Percentiles rank a stretch among this genome's conserved stretches.
Evolutionary conservation across 2,797 vertebrate genomes (phyloP).

Genomic region (Ctenopoma multispine): DNA sequence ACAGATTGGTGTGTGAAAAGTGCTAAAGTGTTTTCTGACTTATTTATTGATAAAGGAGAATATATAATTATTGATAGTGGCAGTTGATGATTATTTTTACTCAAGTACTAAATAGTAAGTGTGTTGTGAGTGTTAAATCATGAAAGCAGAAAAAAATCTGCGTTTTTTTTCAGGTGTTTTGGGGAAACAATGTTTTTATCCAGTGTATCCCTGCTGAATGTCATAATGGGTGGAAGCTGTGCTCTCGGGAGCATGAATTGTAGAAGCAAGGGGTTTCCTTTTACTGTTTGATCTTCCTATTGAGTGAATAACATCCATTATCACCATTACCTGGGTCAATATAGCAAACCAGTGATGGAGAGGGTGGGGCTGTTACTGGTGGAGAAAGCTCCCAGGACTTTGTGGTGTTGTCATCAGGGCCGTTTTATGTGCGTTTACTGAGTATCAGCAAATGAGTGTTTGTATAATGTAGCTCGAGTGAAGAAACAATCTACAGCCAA

Average conservation of each 20-base stretch:
- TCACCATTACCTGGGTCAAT: slow-evolving; percentile 83
- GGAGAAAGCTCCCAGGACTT: slow-evolving; percentile 62
- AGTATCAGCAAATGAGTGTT: slow-evolving; percentile 54
- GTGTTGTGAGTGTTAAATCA: neutral
- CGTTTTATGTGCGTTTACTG: slow-evolving; percentile 37
- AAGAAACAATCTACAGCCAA: slow-evolving; percentile 36
- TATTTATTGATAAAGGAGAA: neutral
- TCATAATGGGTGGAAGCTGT: slow-evolving; percentile 49
- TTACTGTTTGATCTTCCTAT: slow-evolving; percentile 73
- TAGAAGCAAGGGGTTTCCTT: slow-evolving; percentile 64
- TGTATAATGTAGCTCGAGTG: slow-evolving; percentile 44
- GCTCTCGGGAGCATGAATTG: slow-evolving; percentile 56
- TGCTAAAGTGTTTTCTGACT: neutral
- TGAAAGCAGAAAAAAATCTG: slow-evolving; percentile 14
- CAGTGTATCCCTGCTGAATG: slow-evolving; percentile 25
- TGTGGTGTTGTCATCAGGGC: slow-evolving; percentile 63
- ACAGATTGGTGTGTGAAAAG: neutral
- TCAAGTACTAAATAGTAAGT: neutral
- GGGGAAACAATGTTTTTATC: slow-evolving; percentile 31
- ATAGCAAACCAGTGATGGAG: slow-evolving; percentile 51
- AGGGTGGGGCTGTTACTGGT: slow-evolving; percentile 29
- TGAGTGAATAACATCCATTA: slow-evolving; percentile 79
- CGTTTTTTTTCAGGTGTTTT: slow-evolving; percentile 27
- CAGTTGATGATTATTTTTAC: neutral
- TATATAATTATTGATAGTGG: neutral